These are phyloP conservation scores for Mustelus asterias DNA, from an alignment of 2,113 vertebrate genomes.

Conservation along the genomic window DNA sequence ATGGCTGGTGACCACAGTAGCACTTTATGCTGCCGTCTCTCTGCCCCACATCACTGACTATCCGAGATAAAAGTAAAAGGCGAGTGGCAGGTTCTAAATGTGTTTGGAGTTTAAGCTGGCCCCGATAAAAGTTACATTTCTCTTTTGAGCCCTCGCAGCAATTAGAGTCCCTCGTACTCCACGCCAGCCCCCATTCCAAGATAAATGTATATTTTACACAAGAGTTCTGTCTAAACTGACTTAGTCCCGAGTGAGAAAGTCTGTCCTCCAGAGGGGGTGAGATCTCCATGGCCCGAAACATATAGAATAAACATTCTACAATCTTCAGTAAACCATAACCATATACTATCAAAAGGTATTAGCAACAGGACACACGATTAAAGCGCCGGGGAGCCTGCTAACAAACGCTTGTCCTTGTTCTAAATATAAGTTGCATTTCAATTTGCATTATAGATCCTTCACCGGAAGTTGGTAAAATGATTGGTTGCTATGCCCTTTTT, in stretches of 20 bases:
- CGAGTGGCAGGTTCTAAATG: not conserved
- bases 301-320: constrained; percentile 34
- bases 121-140: not conserved
- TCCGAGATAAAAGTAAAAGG: not conserved
- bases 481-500: not conserved
- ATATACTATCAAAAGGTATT: constrained; percentile 22
- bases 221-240: not conserved
- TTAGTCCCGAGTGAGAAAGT: not conserved
- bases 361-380: not conserved
- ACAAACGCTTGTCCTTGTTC: not conserved
- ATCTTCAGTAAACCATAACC: constrained; percentile 29
- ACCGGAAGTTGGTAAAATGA: not conserved
- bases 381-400: not conserved
- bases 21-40: not conserved
- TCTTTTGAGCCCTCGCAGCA: not conserved
- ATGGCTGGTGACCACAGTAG: not conserved
- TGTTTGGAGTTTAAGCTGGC: not conserved
- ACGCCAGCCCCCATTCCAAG: not conserved
- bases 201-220: not conserved
- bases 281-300: constrained; percentile 36
- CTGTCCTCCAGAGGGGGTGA: constrained; percentile 36
- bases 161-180: not conserved
- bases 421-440: not conserved
- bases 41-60: not conserved
- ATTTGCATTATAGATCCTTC: not conserved